Conservation (phyloP, 2,113 vertebrate species). For the Serilophus lunatus region DNA sequence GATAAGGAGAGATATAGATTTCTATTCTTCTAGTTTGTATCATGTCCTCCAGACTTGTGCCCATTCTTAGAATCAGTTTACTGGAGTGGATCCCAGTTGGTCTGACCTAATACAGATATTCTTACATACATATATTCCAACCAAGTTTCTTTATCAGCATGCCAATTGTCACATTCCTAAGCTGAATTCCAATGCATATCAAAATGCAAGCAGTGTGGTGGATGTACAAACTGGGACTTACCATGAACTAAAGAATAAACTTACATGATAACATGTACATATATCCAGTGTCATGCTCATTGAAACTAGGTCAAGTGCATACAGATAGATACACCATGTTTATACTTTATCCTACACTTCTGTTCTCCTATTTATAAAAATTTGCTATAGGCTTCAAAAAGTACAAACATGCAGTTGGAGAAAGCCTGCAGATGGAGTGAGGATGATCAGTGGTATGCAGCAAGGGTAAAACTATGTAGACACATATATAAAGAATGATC, state of each 20-base stretch:
- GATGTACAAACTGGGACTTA: not conserved
- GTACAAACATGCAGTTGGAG: not conserved
- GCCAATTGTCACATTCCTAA: not conserved
- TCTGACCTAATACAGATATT: not conserved
- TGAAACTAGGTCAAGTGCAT: not conserved
- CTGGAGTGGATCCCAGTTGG: not conserved
- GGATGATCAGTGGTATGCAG: not conserved
- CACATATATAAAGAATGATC: not conserved
- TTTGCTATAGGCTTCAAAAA: not conserved
- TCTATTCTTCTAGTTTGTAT: not conserved
- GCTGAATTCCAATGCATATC: not conserved
- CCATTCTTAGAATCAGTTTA: not conserved
- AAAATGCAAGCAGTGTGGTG: not conserved
- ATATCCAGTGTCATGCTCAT: not conserved
- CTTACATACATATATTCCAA: not conserved
- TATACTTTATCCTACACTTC: not conserved
- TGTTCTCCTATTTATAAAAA: not conserved
- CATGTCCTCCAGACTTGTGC: not conserved
- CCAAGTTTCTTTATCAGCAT: not conserved
- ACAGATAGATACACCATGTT: not conserved
- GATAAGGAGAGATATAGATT: not conserved
- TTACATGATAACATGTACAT: not conserved
- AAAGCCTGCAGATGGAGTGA: not conserved
- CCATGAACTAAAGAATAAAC: not conserved
- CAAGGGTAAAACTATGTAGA: not conserved